A percentile compares a stretch with the other conserved stretches of the same genome.
Conservation (phyloP, 2,888 invertebrate species). For the Pammene fasciana region DNA sequence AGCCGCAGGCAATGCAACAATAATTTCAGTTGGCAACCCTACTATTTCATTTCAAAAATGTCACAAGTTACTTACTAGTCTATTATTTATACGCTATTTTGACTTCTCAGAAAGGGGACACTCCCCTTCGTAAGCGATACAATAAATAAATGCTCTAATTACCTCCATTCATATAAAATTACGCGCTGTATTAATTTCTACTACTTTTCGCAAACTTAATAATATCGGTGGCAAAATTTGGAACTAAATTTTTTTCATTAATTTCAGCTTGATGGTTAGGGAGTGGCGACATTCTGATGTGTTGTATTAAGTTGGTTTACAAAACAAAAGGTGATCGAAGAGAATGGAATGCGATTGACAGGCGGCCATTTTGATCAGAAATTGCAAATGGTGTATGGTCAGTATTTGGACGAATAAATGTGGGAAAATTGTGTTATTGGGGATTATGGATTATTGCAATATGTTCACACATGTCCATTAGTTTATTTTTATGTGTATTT, state of each 20-base stretch:
- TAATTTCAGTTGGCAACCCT: constrained; percentile 43
- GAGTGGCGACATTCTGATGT: background rate
- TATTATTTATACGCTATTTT: constrained; percentile 9
- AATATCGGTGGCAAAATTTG: constrained; percentile 7
- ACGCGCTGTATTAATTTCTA: constrained; percentile 50
- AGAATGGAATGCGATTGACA: constrained; percentile 36
- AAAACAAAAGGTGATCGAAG: constrained; percentile 21
- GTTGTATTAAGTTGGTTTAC: constrained; percentile 1
- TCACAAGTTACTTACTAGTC: background rate
- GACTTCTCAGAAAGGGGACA: constrained; percentile 55
- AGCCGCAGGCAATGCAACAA: constrained; percentile 45
- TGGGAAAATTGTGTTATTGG: constrained; percentile 19
- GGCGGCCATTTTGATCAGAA: constrained; percentile 27
- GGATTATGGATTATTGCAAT: constrained; percentile 13
- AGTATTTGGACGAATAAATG: constrained; percentile 26
- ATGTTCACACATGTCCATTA: constrained; percentile 17
- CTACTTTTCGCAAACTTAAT: constrained; percentile 19
- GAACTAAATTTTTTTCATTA: constrained; percentile 1
- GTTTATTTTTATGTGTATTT: background rate
- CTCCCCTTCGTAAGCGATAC: constrained; percentile 70
- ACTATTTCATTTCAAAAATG: background rate
- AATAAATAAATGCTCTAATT: constrained; percentile 80
- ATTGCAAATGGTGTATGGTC: constrained; percentile 34
- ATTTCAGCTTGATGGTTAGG: background rate
- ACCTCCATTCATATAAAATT: constrained; percentile 78